Conservation (phyloP, 2,113 vertebrate species). For the Rhinolophus ferrumequinum region DNA sequence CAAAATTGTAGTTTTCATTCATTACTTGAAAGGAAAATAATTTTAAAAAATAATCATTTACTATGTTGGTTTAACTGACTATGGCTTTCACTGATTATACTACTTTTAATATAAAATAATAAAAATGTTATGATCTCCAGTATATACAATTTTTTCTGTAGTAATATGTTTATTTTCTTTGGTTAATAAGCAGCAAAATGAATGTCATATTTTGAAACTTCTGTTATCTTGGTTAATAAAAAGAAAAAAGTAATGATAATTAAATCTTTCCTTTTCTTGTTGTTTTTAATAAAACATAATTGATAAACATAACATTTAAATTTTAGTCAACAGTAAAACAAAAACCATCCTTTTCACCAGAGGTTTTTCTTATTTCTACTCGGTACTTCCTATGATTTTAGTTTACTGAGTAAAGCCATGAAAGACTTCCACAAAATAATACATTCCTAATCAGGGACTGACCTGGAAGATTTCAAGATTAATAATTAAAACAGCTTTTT, state of each 20-base stretch:
- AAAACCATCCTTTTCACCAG: not conserved
- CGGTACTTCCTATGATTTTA: rapidly evolving
- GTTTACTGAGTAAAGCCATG: not conserved
- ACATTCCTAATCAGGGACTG: not conserved
- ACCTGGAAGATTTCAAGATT: not conserved
- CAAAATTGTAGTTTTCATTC: conserved; percentile 30
- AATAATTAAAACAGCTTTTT: conserved; percentile 30
- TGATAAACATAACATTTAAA: not conserved
- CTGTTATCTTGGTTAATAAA: not conserved
- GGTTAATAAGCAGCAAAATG: not conserved
- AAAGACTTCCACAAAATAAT: not conserved
- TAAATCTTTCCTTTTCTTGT: not conserved
- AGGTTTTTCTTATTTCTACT: not conserved
- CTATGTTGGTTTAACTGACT: not conserved
- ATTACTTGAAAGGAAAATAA: not conserved
- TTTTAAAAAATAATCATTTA: not conserved
- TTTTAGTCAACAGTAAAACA: conserved; percentile 48
- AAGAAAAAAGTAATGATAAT: conserved; percentile 31
- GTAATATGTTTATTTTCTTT: not conserved
- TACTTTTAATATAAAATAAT: conserved; percentile 59
- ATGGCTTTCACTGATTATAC: conserved; percentile 5
- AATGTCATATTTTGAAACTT: not conserved
- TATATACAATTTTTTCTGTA: conserved; percentile 28
- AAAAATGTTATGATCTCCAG: not conserved
- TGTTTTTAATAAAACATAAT: conserved; percentile 12